phyloP scores from a whole-genome alignment of 1,140 invertebrate species.

The Panagrolaimus sp. region DNA sequence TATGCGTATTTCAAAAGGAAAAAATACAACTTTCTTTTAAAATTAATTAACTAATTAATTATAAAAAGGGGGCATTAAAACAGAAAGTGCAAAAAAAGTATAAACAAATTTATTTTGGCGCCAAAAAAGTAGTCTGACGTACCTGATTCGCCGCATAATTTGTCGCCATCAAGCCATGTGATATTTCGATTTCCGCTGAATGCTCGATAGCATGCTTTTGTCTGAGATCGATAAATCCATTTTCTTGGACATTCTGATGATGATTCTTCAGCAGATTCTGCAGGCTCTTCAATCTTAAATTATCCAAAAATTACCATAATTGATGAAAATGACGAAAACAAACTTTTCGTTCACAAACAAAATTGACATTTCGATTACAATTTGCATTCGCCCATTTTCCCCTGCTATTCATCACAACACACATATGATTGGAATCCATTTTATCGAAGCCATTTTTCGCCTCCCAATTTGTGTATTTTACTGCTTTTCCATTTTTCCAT shows the following conservation, averaged over 20 bases:
- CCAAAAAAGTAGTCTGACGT: slow-evolving; percentile 3
- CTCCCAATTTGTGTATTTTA: slow-evolving; percentile 41
- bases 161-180: slow-evolving; percentile 46
- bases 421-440: slow-evolving; percentile 30
- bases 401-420: slow-evolving; percentile 33
- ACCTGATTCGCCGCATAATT: slow-evolving; percentile 41
- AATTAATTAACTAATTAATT: not conserved
- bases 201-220: slow-evolving; percentile 35
- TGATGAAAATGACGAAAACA: not conserved
- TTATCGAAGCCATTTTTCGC: slow-evolving; percentile 31
- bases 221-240: slow-evolving; percentile 40
- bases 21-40: no score
- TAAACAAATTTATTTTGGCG: no score
- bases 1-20: no score
- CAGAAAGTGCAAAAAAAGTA: not conserved
- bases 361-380: slow-evolving; percentile 36
- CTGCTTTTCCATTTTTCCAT: slow-evolving; percentile 45
- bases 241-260: slow-evolving; percentile 26
- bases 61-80: not conserved
- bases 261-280: slow-evolving; percentile 14
- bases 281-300: slow-evolving; percentile 9
- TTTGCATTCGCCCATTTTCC: slow-evolving; percentile 43
- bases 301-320: no score
- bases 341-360: slow-evolving; percentile 40
- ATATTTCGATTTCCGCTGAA: slow-evolving; percentile 29